phyloP scores from a whole-genome alignment of 2,888 invertebrate genomes.

The Erebia aethiops region DNA sequence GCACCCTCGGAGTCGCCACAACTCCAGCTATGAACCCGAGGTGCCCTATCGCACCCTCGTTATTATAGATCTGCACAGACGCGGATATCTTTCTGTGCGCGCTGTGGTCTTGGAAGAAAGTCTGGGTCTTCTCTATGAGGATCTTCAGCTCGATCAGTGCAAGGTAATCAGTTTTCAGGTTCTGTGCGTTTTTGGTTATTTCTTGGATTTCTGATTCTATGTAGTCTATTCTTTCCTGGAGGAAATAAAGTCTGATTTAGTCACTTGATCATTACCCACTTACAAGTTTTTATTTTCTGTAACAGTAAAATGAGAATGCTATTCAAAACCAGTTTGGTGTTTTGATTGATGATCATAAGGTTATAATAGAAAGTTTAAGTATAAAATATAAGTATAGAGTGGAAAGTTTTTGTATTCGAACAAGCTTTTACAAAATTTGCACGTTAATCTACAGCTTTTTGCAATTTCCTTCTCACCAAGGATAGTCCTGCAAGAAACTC shows the following conservation, averaged over 20 bases:
- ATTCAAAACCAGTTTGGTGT: no score
- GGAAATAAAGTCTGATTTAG: not conserved
- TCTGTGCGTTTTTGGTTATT: constrained; percentile 75
- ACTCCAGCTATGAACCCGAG: constrained; percentile 77
- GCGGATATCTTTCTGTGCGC: constrained; percentile 78
- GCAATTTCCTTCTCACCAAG: no score
- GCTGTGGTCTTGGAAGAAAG: constrained; percentile 84
- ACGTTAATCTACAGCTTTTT: no score
- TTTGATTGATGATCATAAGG: no score
- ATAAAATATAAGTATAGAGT: no score
- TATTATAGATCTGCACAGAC: constrained; percentile 71
- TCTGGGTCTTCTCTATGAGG: constrained; percentile 74
- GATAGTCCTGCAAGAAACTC: no score
- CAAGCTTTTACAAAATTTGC: not conserved
- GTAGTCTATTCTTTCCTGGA: constrained; percentile 78
- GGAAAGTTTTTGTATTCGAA: not conserved
- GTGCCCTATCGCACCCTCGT: constrained; percentile 71
- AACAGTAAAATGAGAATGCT: no score
- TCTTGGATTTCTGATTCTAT: constrained; percentile 80
- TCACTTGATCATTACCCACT: no score
- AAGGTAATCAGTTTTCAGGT: constrained; percentile 72
- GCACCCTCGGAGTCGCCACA: constrained; percentile 69
- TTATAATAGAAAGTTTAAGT: not conserved
- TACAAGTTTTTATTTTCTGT: no score
- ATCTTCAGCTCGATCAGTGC: constrained; percentile 71